phyloP scores from a whole-genome alignment of 2,797 vertebrate species.

The Brachyrhaphis roseni region DNA sequence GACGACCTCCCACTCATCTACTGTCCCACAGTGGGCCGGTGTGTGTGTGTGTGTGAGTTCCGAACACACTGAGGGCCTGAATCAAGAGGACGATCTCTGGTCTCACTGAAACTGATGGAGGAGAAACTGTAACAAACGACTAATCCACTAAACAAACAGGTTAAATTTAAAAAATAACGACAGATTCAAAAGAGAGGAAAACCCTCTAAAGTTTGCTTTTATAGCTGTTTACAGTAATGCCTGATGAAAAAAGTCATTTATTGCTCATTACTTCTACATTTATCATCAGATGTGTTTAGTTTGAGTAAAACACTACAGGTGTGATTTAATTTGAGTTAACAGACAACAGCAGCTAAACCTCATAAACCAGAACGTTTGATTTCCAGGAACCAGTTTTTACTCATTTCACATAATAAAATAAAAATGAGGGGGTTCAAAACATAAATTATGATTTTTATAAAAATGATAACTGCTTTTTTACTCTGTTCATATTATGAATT shows the following conservation, averaged over 20 bases:
- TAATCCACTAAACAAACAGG: not conserved
- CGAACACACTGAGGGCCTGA: constrained; percentile 42
- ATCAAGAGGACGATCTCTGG: constrained; percentile 35
- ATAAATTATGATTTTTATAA: not conserved
- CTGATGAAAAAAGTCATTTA: not conserved
- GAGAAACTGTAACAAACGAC: not conserved
- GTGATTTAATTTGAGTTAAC: not conserved
- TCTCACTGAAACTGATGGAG: constrained; percentile 45
- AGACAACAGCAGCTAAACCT: too few species aligned
- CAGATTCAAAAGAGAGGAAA: constrained; percentile 6
- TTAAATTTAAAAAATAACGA: not conserved
- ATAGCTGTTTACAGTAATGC: not conserved
- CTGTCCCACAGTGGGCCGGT: constrained; percentile 52
- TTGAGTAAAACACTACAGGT: not conserved
- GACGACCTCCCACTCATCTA: constrained; percentile 35
- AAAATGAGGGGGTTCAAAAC: not conserved
- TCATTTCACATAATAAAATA: not conserved
- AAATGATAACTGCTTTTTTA: too few species aligned
- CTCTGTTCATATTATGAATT: too few species aligned
- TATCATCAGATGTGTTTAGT: not conserved
- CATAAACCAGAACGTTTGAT: not conserved
- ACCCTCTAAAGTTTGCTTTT: constrained; percentile 4
- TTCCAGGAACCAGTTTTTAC: not conserved
- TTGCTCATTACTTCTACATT: constrained; percentile 15
- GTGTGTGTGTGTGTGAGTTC: constrained; percentile 22